Evolutionary conservation across 1,140 invertebrate genomes (phyloP), one percentile per base, ranked within the genome.

Genomic region (Ectropis grisescens): DNA sequence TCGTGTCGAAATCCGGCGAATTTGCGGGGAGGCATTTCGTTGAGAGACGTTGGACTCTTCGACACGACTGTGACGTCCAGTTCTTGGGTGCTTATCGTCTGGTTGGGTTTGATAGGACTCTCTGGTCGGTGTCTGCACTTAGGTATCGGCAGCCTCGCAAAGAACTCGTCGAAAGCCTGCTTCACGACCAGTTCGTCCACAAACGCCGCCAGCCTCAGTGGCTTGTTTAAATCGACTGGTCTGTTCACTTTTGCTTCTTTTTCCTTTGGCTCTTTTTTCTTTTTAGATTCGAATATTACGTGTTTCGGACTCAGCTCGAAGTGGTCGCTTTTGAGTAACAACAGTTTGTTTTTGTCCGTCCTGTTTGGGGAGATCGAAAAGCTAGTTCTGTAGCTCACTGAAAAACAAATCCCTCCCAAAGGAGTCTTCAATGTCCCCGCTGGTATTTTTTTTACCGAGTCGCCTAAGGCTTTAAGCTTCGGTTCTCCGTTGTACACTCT

Each of bases 241-340:
- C 49, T 51, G 1, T 44, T 8, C 7, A 52, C 47, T 32, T 60
- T 70, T 0, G 22, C 28, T 14, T 71, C 67, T 40, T 67, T 19
- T 19, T 74, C 24, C 53, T 62, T 13, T 45, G 35, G n/a, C 8
- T 56, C 51, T 28, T 62, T 72, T 29, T 65, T 75, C 33, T 86
- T 72, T 42, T 78, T 78, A 1, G 70, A 69, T 22, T 81, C 69
- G 30, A 74, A 88, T 48, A 85, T 85, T 26, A 80, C 72, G 54
- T 88, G 86, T 49, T 86, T 87, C 11, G 89, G 89, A 82, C 91
- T 93, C 41, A 88, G 75, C 72, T 92, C 91, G 74, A 96, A 96
- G 74, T 97, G 93, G 82, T 96, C 93, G 68, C 94, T 95, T 61
- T 96, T 96, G 1, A 96, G 65, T 85, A 96, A 89, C 29, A 95